Conservation (phyloP, 2,113 vertebrate species). For the Stigmatopora argus region DNA sequence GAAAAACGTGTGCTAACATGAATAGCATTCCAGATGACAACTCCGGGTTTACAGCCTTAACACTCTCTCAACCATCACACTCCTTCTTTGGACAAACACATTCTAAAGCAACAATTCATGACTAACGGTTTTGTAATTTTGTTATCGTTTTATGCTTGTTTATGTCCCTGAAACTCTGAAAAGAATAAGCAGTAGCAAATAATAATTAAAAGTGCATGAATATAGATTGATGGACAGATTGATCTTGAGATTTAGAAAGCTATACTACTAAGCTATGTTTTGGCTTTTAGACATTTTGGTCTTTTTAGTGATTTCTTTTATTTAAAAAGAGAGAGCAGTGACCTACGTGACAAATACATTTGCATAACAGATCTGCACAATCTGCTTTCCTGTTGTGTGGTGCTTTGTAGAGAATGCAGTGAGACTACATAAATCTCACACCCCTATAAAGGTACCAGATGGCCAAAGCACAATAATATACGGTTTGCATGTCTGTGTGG, state of each 20-base stretch:
- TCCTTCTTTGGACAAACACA: constrained; percentile 18
- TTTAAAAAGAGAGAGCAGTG: not conserved
- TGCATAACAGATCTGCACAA: constrained; percentile 10
- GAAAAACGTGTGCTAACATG: constrained; percentile 68
- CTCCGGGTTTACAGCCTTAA: constrained; percentile 59
- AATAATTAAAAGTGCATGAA: not conserved
- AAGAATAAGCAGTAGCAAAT: not conserved
- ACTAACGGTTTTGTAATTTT: constrained; percentile 8
- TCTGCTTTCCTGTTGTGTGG: constrained; percentile 4
- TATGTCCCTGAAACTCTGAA: not conserved
- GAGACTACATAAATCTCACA: constrained; percentile 21
- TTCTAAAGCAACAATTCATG: constrained; percentile 12
- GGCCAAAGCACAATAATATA: constrained; percentile 31
- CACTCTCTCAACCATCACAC: constrained; percentile 42
- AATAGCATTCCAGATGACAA: constrained; percentile 68
- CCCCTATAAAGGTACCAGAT: constrained; percentile 50
- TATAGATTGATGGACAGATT: not conserved
- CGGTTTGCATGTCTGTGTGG: constrained; percentile 31
- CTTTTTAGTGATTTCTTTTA: not conserved
- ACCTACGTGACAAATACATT: constrained; percentile 12
- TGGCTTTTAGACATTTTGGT: not conserved
- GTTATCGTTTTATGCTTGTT: not conserved
- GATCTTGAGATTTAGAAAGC: not conserved
- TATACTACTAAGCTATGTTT: not conserved
- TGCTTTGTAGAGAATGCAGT: constrained; percentile 29